Base-by-base conservation (phyloP, 2,797 vertebrate genomes). In the Notamacropus eugenii region DNA sequence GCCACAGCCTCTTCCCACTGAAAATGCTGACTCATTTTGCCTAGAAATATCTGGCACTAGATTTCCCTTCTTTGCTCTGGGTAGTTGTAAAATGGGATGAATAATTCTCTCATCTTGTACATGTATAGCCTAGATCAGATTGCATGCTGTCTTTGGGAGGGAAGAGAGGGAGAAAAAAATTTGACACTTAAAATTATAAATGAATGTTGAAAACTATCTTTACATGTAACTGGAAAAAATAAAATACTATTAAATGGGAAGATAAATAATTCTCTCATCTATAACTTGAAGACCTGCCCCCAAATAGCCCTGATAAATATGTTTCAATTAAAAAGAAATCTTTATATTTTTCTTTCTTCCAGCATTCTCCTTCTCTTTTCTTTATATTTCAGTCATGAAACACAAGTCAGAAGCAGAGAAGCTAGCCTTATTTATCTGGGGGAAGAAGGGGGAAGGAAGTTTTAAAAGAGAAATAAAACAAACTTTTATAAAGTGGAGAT, bases 391-490 rank as follows among this genome's bases (percentile, higher is more conserved):
- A 82, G 74, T 46, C 46, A 46, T 27, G 40, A 82, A 82, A 46
- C n/a, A 74, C 19, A 82, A 46, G 24, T 82, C 74, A 27, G 74
- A 82, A 82, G 46, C 11, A 27, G n/a, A 82, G n/a, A 16, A 22
- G n/a, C n/a, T 40, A 40, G n/a, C n/a, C 67, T n/a, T n/a, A 22
- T 74, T 40, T 74, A 40, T 74, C 16, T 40, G 2, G n/a, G 16
- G 1, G 2, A n/a, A n/a, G 9, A n/a, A 16, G 8, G n/a, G n/a
- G 0, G 2, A n/a, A 74, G 22, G 19, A n/a, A 19, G n/a, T 13
- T 67, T 74, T 22, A 19, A 40, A 46, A 24, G 22, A 82, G 40
- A 82, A 82, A 46, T 46, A 16, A 82, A 40, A 57, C 24, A 57
- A 24, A 8, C 16, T 22, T 8, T 27, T 82, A 82, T 1, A 8